phyloP scores from a whole-genome alignment of 2,888 invertebrate genomes.

The Hoplodrina ambigua region DNA sequence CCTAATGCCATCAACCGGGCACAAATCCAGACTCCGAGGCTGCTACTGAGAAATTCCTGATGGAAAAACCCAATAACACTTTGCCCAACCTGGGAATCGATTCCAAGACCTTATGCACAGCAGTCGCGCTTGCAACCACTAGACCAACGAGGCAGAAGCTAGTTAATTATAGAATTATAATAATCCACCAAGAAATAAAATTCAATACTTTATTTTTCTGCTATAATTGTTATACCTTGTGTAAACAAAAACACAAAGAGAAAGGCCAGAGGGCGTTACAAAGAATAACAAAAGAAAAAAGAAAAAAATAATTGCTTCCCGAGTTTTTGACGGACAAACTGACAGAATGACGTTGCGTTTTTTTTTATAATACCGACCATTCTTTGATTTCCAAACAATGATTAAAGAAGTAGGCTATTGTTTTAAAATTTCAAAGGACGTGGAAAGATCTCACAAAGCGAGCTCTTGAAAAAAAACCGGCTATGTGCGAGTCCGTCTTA shows the following conservation, averaged over 20 bases:
- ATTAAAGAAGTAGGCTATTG: neutral
- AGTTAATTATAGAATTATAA: no score
- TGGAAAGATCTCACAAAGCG: conserved; percentile 3
- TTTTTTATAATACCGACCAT: neutral
- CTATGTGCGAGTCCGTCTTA: no score
- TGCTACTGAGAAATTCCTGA: no score
- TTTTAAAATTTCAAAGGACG: neutral
- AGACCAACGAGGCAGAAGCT: no score
- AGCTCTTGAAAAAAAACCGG: neutral
- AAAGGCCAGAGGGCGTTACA: neutral
- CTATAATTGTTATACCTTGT: neutral
- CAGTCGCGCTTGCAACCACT: no score
- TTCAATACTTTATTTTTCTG: no score
- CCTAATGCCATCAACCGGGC: no score
- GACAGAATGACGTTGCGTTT: neutral
- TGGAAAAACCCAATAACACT: no score
- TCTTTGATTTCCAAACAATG: neutral
- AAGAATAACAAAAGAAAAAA: neutral
- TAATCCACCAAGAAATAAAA: no score
- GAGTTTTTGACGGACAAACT: neutral
- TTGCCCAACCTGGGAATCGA: no score
- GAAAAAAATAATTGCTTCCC: neutral
- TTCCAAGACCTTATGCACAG: no score
- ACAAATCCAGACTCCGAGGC: no score
- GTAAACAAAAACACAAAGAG: neutral